Percentiles rank a stretch among this genome's conserved stretches.
Conservation (phyloP, 2,797 vertebrate genomes). For the Gallinago nigripennis region DNA sequence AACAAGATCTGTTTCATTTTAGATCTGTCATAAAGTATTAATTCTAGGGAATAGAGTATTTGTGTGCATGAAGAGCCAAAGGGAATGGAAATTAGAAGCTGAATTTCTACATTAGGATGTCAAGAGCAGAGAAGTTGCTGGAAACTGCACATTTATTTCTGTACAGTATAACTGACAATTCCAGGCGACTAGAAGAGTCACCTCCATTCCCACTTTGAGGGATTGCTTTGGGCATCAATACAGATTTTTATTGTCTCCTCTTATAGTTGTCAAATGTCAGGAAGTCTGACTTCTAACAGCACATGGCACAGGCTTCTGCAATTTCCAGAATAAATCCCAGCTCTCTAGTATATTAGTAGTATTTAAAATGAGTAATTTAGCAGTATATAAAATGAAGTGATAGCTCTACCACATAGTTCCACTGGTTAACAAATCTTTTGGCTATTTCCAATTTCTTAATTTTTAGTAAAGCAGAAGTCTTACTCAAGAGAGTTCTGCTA, state of each 20-base stretch:
- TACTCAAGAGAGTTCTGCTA: background rate
- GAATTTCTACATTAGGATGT: background rate
- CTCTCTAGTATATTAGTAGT: background rate
- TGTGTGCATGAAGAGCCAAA: background rate
- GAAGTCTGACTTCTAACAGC: background rate
- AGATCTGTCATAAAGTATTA: background rate
- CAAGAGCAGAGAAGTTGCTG: background rate
- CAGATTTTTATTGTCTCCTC: conserved; percentile 52
- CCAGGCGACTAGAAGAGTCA: conserved; percentile 5
- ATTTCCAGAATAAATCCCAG: background rate
- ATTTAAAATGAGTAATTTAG: background rate
- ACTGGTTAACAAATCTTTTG: background rate
- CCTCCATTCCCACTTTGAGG: background rate
- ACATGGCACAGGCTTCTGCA: background rate
- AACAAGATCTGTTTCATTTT: background rate
- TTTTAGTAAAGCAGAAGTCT: background rate
- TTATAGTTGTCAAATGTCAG: conserved; percentile 17
- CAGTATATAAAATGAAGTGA: background rate
- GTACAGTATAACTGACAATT: background rate
- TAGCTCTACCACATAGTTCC: background rate
- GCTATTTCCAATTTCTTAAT: background rate
- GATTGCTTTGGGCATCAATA: conserved; percentile 37
- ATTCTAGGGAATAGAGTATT: background rate
- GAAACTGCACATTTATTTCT: conserved; percentile 11
- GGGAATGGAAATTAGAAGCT: conserved; percentile 9